Evolutionary conservation across 2,797 vertebrate genomes (phyloP).

Genomic region (Peromyscus eremicus): DNA sequence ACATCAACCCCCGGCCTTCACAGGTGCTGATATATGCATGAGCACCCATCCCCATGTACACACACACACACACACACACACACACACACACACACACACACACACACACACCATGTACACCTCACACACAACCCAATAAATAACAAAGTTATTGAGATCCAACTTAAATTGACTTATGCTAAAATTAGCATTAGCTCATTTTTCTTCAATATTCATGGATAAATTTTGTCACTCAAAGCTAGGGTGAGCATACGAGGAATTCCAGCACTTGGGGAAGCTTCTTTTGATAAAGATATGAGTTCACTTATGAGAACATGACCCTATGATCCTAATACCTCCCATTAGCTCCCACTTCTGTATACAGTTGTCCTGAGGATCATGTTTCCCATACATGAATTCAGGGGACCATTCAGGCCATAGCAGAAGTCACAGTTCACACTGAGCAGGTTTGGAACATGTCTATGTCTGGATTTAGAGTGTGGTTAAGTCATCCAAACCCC

Average conservation of each 20-base stretch:
- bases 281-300: not conserved
- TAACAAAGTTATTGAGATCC: not conserved
- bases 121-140: not conserved
- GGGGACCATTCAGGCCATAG: not conserved
- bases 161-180: not conserved
- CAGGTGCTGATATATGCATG: not conserved
- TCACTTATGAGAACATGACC: not conserved
- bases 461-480: not conserved
- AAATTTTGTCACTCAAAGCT: not conserved
- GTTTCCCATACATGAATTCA: not conserved
- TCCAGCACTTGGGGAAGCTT: not conserved
- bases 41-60: not conserved
- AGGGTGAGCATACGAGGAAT: not conserved
- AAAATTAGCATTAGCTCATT: not conserved
- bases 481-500: not conserved
- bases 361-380: not conserved
- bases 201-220: not conserved
- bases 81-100: not conserved
- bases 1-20: not conserved
- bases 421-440: not conserved
- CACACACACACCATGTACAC: not conserved
- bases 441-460: not conserved
- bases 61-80: not conserved
- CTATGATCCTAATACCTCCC: not conserved
- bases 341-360: not conserved